Conservation (phyloP, 2,797 vertebrate species). For the Trematomus bernacchii region DNA sequence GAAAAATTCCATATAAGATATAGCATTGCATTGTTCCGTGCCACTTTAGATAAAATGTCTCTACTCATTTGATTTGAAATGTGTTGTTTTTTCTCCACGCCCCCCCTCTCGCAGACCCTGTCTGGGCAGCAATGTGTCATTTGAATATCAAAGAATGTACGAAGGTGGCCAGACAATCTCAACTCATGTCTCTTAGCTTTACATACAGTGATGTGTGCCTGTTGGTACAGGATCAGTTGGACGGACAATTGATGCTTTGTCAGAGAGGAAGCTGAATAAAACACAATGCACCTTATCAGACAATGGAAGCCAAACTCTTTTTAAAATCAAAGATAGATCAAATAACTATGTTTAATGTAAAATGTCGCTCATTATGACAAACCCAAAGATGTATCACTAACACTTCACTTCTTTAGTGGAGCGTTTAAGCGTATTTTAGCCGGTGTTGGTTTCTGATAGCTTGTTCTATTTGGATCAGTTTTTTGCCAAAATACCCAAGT, state of each 20-base stretch:
- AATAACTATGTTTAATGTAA: background rate
- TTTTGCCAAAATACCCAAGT: too few species aligned
- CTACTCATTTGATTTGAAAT: slow-evolving; percentile 58
- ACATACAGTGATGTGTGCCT: slow-evolving; percentile 45
- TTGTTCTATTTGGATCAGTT: too few species aligned
- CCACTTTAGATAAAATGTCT: slow-evolving; percentile 47
- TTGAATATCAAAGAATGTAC: slow-evolving; percentile 76
- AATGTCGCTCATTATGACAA: too few species aligned
- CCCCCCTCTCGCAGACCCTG: slow-evolving; percentile 21
- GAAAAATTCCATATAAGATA: too few species aligned
- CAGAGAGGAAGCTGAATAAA: slow-evolving; percentile 18
- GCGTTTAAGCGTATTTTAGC: too few species aligned
- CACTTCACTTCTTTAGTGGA: background rate
- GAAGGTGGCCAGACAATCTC: slow-evolving; percentile 51
- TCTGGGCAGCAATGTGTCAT: slow-evolving; percentile 47
- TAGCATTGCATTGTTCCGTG: slow-evolving; percentile 49
- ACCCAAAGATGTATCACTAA: background rate
- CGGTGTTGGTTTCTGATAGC: too few species aligned
- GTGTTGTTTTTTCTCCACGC: slow-evolving; percentile 33
- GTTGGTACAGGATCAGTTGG: slow-evolving; percentile 26
- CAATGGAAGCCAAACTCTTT: background rate
- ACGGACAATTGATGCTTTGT: slow-evolving; percentile 56
- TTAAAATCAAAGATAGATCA: background rate
- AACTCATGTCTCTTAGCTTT: slow-evolving; percentile 40
- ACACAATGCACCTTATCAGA: background rate